Evolutionary conservation across 2,888 invertebrate species (phyloP).

Genomic region (Clanis bilineata): DNA sequence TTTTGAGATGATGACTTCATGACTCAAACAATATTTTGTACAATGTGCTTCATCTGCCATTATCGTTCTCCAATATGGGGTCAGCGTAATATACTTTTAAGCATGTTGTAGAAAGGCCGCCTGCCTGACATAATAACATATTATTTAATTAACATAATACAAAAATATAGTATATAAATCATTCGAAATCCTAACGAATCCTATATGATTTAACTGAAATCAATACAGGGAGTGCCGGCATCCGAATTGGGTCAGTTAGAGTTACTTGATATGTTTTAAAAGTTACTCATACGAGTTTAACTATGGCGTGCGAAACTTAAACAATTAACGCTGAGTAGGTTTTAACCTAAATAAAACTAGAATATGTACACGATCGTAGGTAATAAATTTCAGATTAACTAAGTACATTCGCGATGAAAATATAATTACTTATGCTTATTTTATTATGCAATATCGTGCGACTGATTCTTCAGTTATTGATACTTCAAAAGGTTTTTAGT

Average conservation of each 20-base stretch:
- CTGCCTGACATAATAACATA: too few species aligned
- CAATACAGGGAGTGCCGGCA: neutral
- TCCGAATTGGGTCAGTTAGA: neutral
- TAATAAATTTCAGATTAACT: conserved; percentile 24
- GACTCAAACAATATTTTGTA: too few species aligned
- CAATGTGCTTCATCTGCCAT: too few species aligned
- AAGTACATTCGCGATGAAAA: conserved; percentile 23
- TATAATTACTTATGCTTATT: neutral
- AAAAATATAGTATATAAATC: too few species aligned
- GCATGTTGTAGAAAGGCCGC: too few species aligned
- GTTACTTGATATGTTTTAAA: neutral
- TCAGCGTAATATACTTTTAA: too few species aligned
- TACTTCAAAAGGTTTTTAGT: too few species aligned
- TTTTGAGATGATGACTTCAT: too few species aligned
- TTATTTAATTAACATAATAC: too few species aligned
- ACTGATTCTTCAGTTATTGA: too few species aligned
- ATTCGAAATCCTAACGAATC: neutral
- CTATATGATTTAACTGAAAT: neutral
- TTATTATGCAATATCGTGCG: neutral
- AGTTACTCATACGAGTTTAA: neutral
- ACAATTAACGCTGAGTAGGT: conserved; percentile 35
- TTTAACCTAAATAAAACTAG: conserved; percentile 39
- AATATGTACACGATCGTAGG: conserved; percentile 25
- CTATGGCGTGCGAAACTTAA: conserved; percentile 26
- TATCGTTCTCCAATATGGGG: too few species aligned